Evolutionary conservation across 2,113 vertebrate species (phyloP).

Genomic region (Actenoides hombroni): DNA sequence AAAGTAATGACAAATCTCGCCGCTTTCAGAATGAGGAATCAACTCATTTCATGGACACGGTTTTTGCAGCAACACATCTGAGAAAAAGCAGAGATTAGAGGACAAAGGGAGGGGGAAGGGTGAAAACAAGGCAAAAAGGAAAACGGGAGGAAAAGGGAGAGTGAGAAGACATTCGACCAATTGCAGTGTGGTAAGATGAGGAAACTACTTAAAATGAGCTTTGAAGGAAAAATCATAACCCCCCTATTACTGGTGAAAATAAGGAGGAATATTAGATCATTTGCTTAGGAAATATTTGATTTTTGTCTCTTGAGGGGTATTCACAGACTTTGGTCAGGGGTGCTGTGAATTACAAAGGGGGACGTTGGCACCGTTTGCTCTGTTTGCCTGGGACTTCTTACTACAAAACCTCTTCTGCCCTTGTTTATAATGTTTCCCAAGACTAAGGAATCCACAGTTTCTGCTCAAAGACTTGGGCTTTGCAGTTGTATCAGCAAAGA

Average conservation of each 20-base stretch:
- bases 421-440: neutral
- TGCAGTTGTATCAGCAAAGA: neutral
- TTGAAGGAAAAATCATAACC: neutral
- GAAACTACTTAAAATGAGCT: neutral
- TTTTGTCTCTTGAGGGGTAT: neutral
- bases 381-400: neutral
- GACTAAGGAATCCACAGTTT: neutral
- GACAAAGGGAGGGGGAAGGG: neutral
- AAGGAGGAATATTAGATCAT: neutral
- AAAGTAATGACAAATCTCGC: neutral
- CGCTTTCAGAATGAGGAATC: neutral
- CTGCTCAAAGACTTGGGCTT: neutral
- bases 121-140: neutral
- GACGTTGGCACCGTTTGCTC: neutral
- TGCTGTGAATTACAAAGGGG: neutral
- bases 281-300: neutral
- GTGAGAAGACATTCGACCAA: neutral
- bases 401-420: neutral
- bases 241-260: neutral
- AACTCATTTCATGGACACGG: neutral
- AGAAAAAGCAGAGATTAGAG: neutral
- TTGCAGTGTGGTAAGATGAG: neutral
- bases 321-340: neutral
- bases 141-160: neutral
- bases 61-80: neutral